phyloP scores from a whole-genome alignment of 1,140 invertebrate genomes.

The Heliconius nattereri region DNA sequence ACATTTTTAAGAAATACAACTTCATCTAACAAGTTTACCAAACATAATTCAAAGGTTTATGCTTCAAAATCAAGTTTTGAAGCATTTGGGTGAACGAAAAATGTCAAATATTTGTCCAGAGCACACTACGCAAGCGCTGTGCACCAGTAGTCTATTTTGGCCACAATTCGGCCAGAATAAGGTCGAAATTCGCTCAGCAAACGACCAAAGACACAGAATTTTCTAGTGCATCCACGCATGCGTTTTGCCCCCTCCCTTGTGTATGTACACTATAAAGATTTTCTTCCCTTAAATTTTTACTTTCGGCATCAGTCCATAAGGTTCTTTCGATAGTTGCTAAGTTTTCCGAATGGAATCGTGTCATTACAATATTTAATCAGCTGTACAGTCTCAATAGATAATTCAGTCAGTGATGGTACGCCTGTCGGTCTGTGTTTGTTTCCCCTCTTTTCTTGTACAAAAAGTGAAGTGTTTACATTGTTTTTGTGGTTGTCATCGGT shows the following conservation, averaged over 20 bases:
- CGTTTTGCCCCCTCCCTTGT: slow-evolving; percentile 32
- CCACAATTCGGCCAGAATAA: not conserved
- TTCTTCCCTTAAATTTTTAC: slow-evolving; percentile 18
- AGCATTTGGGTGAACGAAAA: slow-evolving; percentile 9
- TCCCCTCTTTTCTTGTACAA: not conserved
- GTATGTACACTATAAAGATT: slow-evolving; percentile 26
- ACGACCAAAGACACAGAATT: not conserved
- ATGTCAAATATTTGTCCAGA: slow-evolving; percentile 31
- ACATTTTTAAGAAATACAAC: not conserved
- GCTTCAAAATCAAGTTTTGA: slow-evolving; percentile 1
- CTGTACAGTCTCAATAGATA: slow-evolving; percentile 74
- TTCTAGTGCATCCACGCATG: slow-evolving; percentile 45
- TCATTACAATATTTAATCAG: slow-evolving; percentile 69
- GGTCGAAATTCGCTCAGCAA: not conserved
- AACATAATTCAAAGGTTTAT: not conserved
- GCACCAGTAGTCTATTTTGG: not conserved
- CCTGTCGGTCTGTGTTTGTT: slow-evolving; percentile 48
- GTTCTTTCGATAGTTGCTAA: slow-evolving; percentile 49
- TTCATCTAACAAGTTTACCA: not conserved
- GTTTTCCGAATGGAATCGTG: slow-evolving; percentile 49
- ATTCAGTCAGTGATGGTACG: slow-evolving; percentile 70
- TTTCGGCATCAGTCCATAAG: slow-evolving; percentile 37
- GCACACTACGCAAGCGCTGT: slow-evolving; percentile 38
- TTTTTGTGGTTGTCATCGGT: not conserved
- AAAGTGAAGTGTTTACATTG: slow-evolving; percentile 19